Evolutionary conservation across 2,888 invertebrate genomes (phyloP), one percentile per base, ranked within the genome.

Genomic region (Deilephila elpenor): DNA sequence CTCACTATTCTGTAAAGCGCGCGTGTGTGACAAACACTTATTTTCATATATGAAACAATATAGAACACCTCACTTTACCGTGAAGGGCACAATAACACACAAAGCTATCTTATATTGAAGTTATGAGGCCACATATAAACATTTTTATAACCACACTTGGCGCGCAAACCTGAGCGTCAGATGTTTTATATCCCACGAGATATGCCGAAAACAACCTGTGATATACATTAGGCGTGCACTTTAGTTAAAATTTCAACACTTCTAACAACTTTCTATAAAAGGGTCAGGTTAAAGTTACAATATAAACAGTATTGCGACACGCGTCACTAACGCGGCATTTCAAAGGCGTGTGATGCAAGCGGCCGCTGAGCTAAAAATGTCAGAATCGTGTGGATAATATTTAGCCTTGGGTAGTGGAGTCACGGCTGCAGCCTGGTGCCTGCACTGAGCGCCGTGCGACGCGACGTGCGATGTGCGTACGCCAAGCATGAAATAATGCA

Each of bases 401-500:
- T 87, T 89, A 79, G 85, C 87, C 89, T 89, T 88, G 88, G 29
- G 86, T 83, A 88, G 83, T 82, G 79, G 80, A 80, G 77, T 77
- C 78, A 81, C 82, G 78, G 81, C 77, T 84, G 83, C 83, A 85
- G 81, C 78, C 61, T 82, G 84, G 44, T 20, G 67, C 25, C 67
- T 25, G 64, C 25, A 11, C 44, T 25, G 44, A 20, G 51, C 29
- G 14, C 2, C 37, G 20, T 64, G 64, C 20, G 37, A 20, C 17
- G 51, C 29, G 25, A 8, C 37, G 37, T 64, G 64, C 20, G 37
- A 37, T 25, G 51, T 67, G 67, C 67, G 67, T 67, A 67, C 14
- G 81, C 86, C 82, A 82, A 89, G 85, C 91, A 88, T 91, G 87
- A 89, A 92, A 88, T 91, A 91, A 91, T 91, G 88, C 90, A 88